These are phyloP conservation scores for Ornithoptera priamus DNA, from an alignment of 2,888 invertebrate species.

Conservation along the genomic window DNA sequence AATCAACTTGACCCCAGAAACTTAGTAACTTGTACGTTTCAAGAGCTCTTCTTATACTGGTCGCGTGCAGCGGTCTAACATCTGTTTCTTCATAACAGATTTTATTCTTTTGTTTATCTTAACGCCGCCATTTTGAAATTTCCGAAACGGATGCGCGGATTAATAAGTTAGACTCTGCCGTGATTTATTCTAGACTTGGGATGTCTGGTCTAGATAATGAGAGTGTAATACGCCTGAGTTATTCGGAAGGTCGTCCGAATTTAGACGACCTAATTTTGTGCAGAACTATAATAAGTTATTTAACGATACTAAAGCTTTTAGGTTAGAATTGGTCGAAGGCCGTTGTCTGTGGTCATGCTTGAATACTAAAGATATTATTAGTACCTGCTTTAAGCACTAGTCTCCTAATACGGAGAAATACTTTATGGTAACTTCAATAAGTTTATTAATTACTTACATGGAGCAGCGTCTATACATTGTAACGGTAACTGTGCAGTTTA, in stretches of 20 bases:
- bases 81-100: conserved; percentile 40
- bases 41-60: conserved; percentile 26
- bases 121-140: conserved; percentile 33
- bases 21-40: not conserved
- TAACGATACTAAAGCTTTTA: no score
- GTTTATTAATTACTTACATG: no score
- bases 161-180: conserved; percentile 20
- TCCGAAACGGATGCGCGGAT: conserved; percentile 31
- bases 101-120: conserved; percentile 38
- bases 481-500: no score
- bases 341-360: no score
- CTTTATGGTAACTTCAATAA: no score
- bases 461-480: no score
- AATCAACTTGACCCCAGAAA: not conserved
- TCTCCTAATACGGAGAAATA: no score
- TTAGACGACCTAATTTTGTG: conserved; percentile 6
- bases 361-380: no score
- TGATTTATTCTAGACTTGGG: conserved; percentile 19
- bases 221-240: conserved; percentile 8
- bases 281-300: not conserved
- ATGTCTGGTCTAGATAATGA: conserved; percentile 21
- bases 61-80: conserved; percentile 32
- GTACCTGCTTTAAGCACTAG: no score
- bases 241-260: not conserved
- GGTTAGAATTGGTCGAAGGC: no score